Base-by-base conservation (phyloP, 2,797 vertebrate genomes). In the Gastrophryne carolinensis region DNA sequence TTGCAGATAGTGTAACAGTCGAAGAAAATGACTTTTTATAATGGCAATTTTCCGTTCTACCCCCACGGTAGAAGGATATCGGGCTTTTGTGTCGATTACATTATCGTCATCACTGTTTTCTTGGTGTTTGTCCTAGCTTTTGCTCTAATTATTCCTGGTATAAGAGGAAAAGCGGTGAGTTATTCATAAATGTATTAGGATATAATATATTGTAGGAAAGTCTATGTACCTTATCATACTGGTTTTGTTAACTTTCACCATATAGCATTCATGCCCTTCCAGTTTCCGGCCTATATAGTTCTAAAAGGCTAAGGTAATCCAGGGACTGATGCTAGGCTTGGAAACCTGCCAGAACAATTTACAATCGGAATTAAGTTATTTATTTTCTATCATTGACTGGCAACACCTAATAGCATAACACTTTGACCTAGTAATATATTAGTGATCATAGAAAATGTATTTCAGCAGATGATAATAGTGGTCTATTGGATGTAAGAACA, bases 111-210 rank as follows among this genome's bases (percentile, higher is more conserved):
- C 10, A 75, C 93, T 63, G 93, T 98, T 39, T 98, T 98, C 86
- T 81, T 94, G 61, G 79, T 91, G 0, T 73, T 97, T 0, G 84
- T 91, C 0, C 78, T 77, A 82, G 89, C 89, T 80, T 94, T 99
- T 71, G 87, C 99, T 58, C 79, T 98, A 78, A 97, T 99, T 80
- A 87, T 93, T 60, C 96, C 95, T 0, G 98, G 97, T 72, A 99
- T 99, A 83, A 94, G 98, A 0, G 98, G 98, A 21, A 93, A 88
- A 84, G 91, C 87, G 87, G 98, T 99, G 84, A 85, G 95, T 85
- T 53, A 74, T 69, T 52, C 52, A 60, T 35, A 3, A 19, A 26
- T 53, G 13, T 29, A 29, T 34, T 19, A 10, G 4, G 13, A 41
- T 41, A 29, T 35, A n/a, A n/a, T n/a, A n/a, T n/a, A n/a, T n/a